Conservation (phyloP, 2,797 vertebrate species). For the Hyperoplus lanceolatus region DNA sequence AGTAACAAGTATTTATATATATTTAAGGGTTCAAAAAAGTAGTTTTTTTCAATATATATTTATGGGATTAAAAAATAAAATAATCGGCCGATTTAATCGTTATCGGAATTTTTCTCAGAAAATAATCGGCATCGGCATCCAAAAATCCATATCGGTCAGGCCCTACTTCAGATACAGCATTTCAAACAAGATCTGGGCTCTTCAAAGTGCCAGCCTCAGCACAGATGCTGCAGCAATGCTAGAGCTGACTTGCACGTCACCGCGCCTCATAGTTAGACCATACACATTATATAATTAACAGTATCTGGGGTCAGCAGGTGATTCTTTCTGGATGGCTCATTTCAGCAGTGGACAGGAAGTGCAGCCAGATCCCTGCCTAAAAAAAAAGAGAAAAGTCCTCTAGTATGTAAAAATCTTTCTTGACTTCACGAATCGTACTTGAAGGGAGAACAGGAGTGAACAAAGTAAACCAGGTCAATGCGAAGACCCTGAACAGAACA, state of each 20-base stretch:
- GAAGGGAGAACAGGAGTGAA: constrained; percentile 35
- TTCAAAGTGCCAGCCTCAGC: constrained; percentile 19
- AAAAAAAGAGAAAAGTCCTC: not conserved
- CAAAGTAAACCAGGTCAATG: constrained; percentile 76
- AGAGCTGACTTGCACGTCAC: constrained; percentile 25
- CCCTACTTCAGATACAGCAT: not conserved
- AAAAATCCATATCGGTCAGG: too few relatives aligned
- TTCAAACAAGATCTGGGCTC: constrained; percentile 18
- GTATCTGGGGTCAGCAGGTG: constrained; percentile 33
- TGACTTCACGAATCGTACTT: constrained; percentile 45
- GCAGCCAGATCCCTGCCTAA: constrained; percentile 8
- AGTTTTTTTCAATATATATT: too few relatives aligned
- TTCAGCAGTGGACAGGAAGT: constrained; percentile 22
- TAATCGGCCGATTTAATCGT: too few relatives aligned
- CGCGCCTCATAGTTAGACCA: constrained; percentile 38
- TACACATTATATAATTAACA: constrained; percentile 38
- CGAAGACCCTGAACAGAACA: constrained; percentile 70
- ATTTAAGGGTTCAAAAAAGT: too few relatives aligned
- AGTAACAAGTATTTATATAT: too few relatives aligned
- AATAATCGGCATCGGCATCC: too few relatives aligned
- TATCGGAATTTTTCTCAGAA: too few relatives aligned
- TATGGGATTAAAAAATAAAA: too few relatives aligned
- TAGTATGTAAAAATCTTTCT: constrained; percentile 34
- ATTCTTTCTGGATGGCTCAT: constrained; percentile 32
- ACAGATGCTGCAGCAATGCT: constrained; percentile 25